A percentile compares a stretch with the other conserved stretches of the same genome.
These are phyloP conservation scores for Lithophane semibrunnea DNA, from an alignment of 2,888 invertebrate species.

Conservation along the genomic window DNA sequence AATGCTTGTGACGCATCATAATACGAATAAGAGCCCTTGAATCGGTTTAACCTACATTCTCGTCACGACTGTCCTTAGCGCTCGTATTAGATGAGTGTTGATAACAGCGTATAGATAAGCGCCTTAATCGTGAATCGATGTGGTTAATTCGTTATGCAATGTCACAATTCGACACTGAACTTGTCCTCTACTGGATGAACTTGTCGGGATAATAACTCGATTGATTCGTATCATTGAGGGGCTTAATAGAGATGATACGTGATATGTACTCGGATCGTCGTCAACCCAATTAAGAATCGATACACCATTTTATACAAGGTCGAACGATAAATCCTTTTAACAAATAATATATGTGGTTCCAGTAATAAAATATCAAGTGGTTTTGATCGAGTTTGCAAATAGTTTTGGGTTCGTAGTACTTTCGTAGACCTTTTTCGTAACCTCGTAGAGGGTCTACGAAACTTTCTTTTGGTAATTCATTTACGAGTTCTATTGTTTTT, in stretches of 20 bases:
- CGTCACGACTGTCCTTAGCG: slow-evolving; percentile 67
- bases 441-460: slow-evolving; percentile 58
- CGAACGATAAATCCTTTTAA: slow-evolving; percentile 44
- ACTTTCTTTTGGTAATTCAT: slow-evolving; percentile 17
- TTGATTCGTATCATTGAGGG: slow-evolving; percentile 33
- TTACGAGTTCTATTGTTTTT: background rate
- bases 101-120: slow-evolving; percentile 74
- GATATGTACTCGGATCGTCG: slow-evolving; percentile 13
- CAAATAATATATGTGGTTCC: slow-evolving; percentile 14
- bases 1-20: slow-evolving; percentile 36
- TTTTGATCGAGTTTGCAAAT: slow-evolving; percentile 20
- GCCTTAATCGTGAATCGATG: slow-evolving; percentile 72
- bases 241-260: slow-evolving; percentile 38
- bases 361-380: slow-evolving; percentile 22
- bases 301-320: slow-evolving; percentile 39
- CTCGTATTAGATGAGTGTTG: slow-evolving; percentile 67
- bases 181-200: slow-evolving; percentile 66
- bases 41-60: slow-evolving; percentile 52
- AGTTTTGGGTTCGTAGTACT: slow-evolving; percentile 49
- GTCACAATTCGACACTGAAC: slow-evolving; percentile 70
- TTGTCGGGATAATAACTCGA: slow-evolving; percentile 48
- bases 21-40: slow-evolving; percentile 44
- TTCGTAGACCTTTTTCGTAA: slow-evolving; percentile 59
- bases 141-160: slow-evolving; percentile 61
- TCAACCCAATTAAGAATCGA: slow-evolving; percentile 40